Evolutionary conservation across 2,797 vertebrate genomes (phyloP).

Genomic region (Pelochelys cantorii): DNA sequence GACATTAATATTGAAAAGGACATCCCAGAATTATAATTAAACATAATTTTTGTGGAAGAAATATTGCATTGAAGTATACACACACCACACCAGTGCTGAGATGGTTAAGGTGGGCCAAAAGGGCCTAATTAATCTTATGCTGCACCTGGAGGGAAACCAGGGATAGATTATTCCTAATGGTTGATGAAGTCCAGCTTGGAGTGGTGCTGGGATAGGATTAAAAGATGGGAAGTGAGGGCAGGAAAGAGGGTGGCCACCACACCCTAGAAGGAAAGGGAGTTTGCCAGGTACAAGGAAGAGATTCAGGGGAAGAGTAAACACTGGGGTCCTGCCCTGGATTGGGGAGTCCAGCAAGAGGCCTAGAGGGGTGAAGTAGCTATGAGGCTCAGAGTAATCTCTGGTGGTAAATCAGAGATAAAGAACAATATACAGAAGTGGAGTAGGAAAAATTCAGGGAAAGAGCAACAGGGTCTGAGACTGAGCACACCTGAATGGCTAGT

Average conservation of each 20-base stretch:
- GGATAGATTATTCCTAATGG: background rate
- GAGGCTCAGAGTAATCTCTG: too few relatives aligned
- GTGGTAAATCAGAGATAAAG: too few relatives aligned
- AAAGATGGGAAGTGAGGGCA: background rate
- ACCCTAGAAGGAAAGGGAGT: background rate
- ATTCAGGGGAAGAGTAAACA: too few relatives aligned
- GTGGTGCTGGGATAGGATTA: background rate
- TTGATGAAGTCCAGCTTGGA: background rate
- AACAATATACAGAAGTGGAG: too few relatives aligned
- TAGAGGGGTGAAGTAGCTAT: too few relatives aligned
- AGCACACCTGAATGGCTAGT: too few relatives aligned
- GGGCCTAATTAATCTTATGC: background rate
- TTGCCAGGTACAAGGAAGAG: background rate
- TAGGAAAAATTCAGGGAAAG: too few relatives aligned
- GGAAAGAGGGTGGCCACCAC: background rate
- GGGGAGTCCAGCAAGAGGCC: too few relatives aligned
- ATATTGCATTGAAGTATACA: background rate
- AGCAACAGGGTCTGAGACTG: too few relatives aligned
- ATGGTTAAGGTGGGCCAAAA: background rate
- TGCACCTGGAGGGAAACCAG: background rate
- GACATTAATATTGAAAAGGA: background rate
- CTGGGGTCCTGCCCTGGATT: too few relatives aligned
- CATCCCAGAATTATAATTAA: background rate
- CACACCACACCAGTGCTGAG: background rate
- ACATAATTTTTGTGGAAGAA: background rate